Conservation (phyloP, 2,113 vertebrate genomes). For the Romanogobio albipinnatus region DNA sequence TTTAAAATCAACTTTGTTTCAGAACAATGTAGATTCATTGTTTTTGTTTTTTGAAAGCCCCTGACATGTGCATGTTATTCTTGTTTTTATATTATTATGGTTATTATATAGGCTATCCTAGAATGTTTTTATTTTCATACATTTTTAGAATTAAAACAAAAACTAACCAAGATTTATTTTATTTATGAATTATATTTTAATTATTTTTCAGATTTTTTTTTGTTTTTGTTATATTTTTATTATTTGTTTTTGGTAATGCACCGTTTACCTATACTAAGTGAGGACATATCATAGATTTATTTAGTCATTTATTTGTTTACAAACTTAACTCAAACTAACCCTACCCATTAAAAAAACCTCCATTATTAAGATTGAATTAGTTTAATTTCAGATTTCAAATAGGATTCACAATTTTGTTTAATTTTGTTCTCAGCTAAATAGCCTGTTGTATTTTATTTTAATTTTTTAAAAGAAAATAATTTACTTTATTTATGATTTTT, state of each 20-base stretch:
- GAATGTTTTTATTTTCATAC: no score
- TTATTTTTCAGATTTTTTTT: no score
- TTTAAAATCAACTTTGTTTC: background rate
- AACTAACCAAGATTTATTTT: background rate
- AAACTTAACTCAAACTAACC: background rate
- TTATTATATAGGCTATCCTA: background rate
- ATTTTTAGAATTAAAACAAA: background rate
- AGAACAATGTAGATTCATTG: background rate
- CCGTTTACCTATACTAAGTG: no score
- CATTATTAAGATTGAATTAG: background rate
- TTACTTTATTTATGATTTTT: background rate
- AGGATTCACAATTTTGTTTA: background rate
- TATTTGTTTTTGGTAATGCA: no score
- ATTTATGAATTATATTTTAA: background rate
- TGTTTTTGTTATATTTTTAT: no score
- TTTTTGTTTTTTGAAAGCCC: background rate
- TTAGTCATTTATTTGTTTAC: no score
- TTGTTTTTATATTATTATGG: background rate
- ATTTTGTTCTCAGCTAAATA: background rate
- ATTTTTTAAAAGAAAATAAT: background rate
- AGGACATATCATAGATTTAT: background rate
- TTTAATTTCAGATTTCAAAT: background rate
- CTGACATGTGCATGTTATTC: no score
- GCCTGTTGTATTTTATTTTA: background rate
- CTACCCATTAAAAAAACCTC: background rate